Evolutionary conservation across 2,113 vertebrate species (phyloP), one percentile per base, ranked within the genome.

Genomic region (Etheostoma cragini): DNA sequence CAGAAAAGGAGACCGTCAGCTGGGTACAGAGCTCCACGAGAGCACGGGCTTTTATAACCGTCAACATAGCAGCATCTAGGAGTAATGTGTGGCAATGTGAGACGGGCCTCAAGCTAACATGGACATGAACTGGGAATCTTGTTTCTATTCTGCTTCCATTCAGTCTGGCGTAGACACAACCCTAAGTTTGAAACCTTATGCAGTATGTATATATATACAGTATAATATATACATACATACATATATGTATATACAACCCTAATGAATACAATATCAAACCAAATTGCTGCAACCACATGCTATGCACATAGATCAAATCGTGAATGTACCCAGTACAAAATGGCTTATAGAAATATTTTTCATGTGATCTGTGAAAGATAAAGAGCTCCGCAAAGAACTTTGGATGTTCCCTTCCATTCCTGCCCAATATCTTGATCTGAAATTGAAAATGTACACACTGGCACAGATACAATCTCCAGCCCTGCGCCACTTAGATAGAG

Each of bases 391-490:
- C 2, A 33, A 30, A 46, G 1, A 69, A 63, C 17, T 61, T 47
- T 30, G 26, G 7, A 33, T 11, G 5, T 72, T 21, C 49, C 62
- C n/a, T 57, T 67, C 22, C 16, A 62, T 19, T 71, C 62, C n/a
- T 61, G 26, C 45, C 21, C 5, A 58, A 68, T 45, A 35, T 49
- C 68, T 76, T 22, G n/a, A 42, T 47, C 64, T 47, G 33, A 68
- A 61, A 56, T 66, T 42, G 17, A 72, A 84, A 63, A 61, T 79
- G 65, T 53, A 49, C 72, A 69, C 78, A 73, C 57, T 47, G 49
- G 56, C 66, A 84, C 58, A 67, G 64, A 72, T 42, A 17, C 26
- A 58, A 76, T 80, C 76, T 76, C 62, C 47, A 83, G 46, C 52
- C 61, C 58, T 65, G 50, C 47, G 63, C 52, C 72, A 47, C 45